These are phyloP conservation scores for Drosophila kikkawai DNA, from an alignment of 1,140 invertebrate species.

Conservation along the genomic window DNA sequence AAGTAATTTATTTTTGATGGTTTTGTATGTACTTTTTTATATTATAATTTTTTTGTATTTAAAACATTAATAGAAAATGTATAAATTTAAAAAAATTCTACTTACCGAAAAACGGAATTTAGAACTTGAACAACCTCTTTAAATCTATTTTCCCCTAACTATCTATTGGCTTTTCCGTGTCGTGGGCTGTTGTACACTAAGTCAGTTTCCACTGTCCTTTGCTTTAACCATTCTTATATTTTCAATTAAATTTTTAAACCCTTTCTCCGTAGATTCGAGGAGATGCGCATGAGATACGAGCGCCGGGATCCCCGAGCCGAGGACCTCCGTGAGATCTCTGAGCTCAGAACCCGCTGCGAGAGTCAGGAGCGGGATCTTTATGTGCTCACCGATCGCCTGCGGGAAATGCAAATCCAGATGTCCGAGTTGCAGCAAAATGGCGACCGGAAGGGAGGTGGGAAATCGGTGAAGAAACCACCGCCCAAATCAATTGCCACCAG, in stretches of 20 bases:
- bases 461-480: slow-evolving; percentile 73
- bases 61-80: not conserved
- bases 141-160: not conserved
- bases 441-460: slow-evolving; percentile 21
- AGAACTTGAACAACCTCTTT: slow-evolving; percentile 5
- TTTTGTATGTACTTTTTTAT: not conserved
- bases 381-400: slow-evolving; percentile 85
- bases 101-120: not conserved
- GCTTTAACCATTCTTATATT: not conserved
- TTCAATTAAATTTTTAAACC: not conserved
- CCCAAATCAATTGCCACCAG: slow-evolving; percentile 80
- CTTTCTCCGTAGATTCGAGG: slow-evolving; percentile 85
- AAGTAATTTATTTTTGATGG: not conserved
- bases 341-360: slow-evolving; percentile 86
- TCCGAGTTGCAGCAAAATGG: slow-evolving; percentile 67
- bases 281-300: slow-evolving; percentile 86
- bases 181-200: slow-evolving; percentile 46
- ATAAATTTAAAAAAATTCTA: not conserved
- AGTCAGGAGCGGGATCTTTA: slow-evolving; percentile 87
- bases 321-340: slow-evolving; percentile 86
- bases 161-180: slow-evolving; percentile 60
- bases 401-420: slow-evolving; percentile 83
- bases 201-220: slow-evolving; percentile 1
- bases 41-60: not conserved
- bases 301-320: slow-evolving; percentile 86